phyloP scores from a whole-genome alignment of 2,797 vertebrate species.

The Emydoidea blandingii region DNA sequence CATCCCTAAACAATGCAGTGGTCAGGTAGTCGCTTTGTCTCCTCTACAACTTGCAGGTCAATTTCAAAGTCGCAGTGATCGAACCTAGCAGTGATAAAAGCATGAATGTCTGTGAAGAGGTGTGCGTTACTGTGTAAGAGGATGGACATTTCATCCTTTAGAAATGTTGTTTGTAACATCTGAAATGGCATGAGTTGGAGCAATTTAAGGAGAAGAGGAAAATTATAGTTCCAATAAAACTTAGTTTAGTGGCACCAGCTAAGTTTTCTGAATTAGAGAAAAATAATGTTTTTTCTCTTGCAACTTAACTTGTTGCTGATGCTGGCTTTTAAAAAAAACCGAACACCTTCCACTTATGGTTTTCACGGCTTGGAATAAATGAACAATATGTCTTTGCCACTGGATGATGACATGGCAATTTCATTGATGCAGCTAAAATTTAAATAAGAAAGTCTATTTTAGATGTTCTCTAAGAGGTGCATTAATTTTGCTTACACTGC shows the following conservation, averaged over 20 bases:
- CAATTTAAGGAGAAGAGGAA: not conserved
- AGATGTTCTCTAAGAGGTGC: not conserved
- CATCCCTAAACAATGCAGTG: not conserved
- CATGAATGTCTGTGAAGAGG: not conserved
- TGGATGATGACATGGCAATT: conserved; percentile 4
- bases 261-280: not conserved
- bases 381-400: not conserved
- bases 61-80: not conserved
- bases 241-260: not conserved
- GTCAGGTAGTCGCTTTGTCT: not conserved
- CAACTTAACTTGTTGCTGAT: not conserved
- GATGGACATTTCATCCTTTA: rapidly evolving
- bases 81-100: not conserved
- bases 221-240: not conserved
- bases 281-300: not conserved
- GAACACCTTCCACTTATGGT: not conserved
- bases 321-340: not conserved
- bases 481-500: not conserved
- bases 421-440: conserved; percentile 20
- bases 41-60: not conserved
- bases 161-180: not conserved
- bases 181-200: not conserved
- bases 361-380: conserved; percentile 28
- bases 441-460: conserved; percentile 29
- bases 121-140: rapidly evolving